These are phyloP conservation scores for Temnothorax rugatulus DNA, from an alignment of 2,888 invertebrate species.

Conservation along the genomic window DNA sequence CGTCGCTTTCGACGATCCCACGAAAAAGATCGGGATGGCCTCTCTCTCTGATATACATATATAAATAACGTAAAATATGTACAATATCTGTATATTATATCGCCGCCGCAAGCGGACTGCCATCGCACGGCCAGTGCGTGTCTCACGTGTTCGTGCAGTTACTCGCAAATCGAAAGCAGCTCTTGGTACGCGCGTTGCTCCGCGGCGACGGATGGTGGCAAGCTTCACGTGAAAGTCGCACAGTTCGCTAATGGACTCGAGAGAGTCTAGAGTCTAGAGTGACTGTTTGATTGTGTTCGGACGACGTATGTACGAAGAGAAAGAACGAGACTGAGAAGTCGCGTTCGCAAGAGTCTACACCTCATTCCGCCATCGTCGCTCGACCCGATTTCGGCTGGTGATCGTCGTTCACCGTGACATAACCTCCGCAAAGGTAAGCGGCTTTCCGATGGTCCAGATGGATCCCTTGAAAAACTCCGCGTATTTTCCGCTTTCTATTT, in stretches of 20 bases:
- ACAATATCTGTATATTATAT: too few relatives aligned
- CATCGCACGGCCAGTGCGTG: neutral
- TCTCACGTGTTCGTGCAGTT: neutral
- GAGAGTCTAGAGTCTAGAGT: slow-evolving; percentile 33
- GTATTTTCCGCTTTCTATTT: neutral
- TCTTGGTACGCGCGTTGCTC: slow-evolving; percentile 62
- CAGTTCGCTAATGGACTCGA: slow-evolving; percentile 73
- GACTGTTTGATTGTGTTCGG: slow-evolving; percentile 50
- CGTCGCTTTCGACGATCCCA: too few relatives aligned
- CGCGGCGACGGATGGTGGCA: slow-evolving; percentile 50
- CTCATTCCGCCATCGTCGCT: slow-evolving; percentile 18
- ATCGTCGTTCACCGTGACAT: slow-evolving; percentile 47
- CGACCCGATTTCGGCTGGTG: neutral
- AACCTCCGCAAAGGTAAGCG: slow-evolving; percentile 67
- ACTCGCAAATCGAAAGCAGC: slow-evolving; percentile 5
- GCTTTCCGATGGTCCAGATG: neutral
- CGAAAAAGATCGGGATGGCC: too few relatives aligned
- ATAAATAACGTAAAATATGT: too few relatives aligned
- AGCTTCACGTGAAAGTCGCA: slow-evolving; percentile 66
- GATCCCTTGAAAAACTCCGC: neutral
- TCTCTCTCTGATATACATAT: too few relatives aligned
- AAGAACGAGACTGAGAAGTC: slow-evolving; percentile 41
- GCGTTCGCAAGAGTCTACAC: slow-evolving; percentile 28
- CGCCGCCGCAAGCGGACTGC: neutral
- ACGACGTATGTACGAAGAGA: neutral